Percentiles rank a stretch among this genome's conserved stretches.
phyloP scores from a whole-genome alignment of 1,140 invertebrate genomes.

The Panulirus ornatus region DNA sequence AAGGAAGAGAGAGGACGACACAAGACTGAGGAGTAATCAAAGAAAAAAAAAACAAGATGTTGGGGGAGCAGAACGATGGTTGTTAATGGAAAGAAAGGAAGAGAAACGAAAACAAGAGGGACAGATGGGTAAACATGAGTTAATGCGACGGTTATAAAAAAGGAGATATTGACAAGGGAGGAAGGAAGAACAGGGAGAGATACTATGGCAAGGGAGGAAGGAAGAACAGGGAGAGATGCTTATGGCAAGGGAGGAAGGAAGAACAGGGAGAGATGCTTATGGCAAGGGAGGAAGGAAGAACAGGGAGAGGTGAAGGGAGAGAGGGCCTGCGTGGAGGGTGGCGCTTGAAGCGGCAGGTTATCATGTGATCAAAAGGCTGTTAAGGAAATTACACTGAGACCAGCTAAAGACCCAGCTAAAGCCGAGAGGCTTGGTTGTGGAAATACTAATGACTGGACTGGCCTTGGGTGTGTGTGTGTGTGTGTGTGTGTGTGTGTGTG shows the following conservation, averaged over 20 bases:
- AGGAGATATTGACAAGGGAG: neutral
- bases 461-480: too few species aligned
- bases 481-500: too few species aligned
- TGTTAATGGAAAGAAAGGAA: too few species aligned
- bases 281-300: neutral
- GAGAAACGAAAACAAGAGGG: too few species aligned
- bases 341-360: neutral
- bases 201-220: neutral
- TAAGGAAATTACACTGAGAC: neutral
- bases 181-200: neutral
- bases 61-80: too few species aligned
- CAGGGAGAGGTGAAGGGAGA: conserved; percentile 4
- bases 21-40: neutral
- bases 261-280: neutral
- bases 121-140: too few species aligned
- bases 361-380: neutral
- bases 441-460: too few species aligned
- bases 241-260: neutral
- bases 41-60: too few species aligned
- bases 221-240: neutral
- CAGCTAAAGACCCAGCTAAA: neutral
- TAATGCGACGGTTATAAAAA: neutral
- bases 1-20: neutral
- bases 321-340: neutral
- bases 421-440: too few species aligned